Base-by-base conservation (phyloP, 2,888 invertebrate genomes). In the Meganola albula region DNA sequence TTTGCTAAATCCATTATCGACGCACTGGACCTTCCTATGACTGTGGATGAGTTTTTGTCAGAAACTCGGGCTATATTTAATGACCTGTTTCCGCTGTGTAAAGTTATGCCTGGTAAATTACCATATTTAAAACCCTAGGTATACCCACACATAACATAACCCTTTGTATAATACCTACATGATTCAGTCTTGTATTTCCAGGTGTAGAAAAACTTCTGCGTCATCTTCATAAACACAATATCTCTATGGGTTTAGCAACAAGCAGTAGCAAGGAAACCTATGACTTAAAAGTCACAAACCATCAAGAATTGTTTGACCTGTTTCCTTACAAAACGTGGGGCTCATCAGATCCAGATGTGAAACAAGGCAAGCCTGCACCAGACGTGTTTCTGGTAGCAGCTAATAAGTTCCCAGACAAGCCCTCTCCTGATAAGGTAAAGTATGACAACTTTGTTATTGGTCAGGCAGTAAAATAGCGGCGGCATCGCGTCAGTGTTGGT, bases 181-280 rank as follows among this genome's bases (percentile, higher is more conserved):
- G n/a, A n/a, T n/a, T n/a, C n/a, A n/a, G n/a, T n/a, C n/a, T n/a
- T n/a, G n/a, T 12, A 26, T 30, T 45, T 45, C 10, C 69, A 94
- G 95, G 96, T 31, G 95, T 93, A 8, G 90, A 92, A 58, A 89
- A 87, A 45, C 78, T 97, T 12, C 80, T 97, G 6, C 74, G 84
- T 16, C 96, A 97, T 74, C 83, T 97, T 11, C 84, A 91, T 50
- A 72, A 84, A 1, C 78, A 91, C 37, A 88, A 91, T 7, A 80
- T 97, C 28, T 95, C 96, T 0, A 91, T 96, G 21, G 94, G 94
- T 1, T 84, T 97, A 48, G 97, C 97, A 8, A 96, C 97, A 0
- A 96, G 96, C 34, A 94, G 96, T 24, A 89, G 91, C 22, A 79
- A 84, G 44, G 89, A 90, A 16, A 90, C 91, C 45, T 94, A 91